A percentile compares a stretch with the other conserved stretches of the same genome.
Evolutionary conservation across 2,797 vertebrate genomes (phyloP).

Genomic region (Orientallactaga sibirica): DNA sequence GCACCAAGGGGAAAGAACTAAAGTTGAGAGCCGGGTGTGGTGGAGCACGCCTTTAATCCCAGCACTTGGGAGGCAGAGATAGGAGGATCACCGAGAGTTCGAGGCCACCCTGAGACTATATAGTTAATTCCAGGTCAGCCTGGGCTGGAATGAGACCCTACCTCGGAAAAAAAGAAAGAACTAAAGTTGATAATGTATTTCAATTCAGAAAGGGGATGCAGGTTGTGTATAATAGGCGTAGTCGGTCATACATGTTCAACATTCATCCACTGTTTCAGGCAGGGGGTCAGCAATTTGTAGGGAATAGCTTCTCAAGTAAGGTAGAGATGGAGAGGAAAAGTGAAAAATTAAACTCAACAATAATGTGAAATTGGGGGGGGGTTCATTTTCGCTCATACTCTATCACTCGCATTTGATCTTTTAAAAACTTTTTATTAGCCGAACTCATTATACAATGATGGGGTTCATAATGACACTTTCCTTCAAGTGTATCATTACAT

Average conservation of each 20-base stretch:
- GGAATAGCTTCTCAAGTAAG: not conserved
- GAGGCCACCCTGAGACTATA: too few relatives aligned
- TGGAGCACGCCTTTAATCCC: too few relatives aligned
- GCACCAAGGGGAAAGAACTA: not conserved
- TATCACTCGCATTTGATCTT: not conserved
- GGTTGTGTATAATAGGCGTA: not conserved
- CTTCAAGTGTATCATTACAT: not conserved
- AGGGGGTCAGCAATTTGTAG: not conserved
- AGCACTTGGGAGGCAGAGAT: too few relatives aligned
- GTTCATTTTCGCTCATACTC: not conserved
- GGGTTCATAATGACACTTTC: not conserved
- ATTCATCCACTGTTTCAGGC: not conserved
- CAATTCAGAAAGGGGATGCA: not conserved
- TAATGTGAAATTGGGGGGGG: not conserved
- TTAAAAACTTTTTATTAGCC: conserved; percentile 14
- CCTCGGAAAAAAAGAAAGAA: not conserved
- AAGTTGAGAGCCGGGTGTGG: not conserved
- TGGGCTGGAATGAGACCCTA: too few relatives aligned
- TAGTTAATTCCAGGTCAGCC: too few relatives aligned
- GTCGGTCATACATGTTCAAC: not conserved
- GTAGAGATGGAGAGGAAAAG: not conserved
- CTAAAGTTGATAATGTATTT: not conserved
- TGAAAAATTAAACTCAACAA: conserved; percentile 1
- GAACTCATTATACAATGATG: not conserved
- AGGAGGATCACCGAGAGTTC: too few relatives aligned